phyloP scores from a whole-genome alignment of 2,113 vertebrate genomes.

The Silurus asotus region DNA sequence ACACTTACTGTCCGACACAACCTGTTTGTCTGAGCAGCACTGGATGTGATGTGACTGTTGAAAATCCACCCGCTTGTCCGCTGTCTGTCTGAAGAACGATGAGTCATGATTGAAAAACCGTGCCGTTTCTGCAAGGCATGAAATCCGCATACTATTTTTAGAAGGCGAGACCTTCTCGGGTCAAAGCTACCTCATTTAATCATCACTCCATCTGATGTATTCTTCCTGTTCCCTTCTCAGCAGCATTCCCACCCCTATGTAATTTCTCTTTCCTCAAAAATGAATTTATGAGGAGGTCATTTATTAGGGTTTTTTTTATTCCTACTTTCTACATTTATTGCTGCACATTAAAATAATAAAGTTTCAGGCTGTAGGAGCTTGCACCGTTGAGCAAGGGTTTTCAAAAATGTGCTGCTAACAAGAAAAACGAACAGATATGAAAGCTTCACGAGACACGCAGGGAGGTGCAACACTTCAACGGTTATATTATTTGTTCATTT shows the following conservation, averaged over 20 bases:
- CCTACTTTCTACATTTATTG: not conserved
- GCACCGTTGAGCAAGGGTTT: not conserved
- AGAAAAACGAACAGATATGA: not conserved
- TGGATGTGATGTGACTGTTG: slow-evolving; percentile 9
- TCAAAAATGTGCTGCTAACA: not conserved
- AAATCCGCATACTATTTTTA: slow-evolving; percentile 23
- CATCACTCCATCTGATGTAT: not conserved
- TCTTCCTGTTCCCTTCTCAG: not conserved
- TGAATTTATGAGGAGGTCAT: not conserved
- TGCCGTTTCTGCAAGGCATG: slow-evolving; percentile 18
- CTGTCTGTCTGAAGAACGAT: slow-evolving; percentile 15
- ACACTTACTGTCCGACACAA: slow-evolving; percentile 11
- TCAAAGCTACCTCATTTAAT: slow-evolving; percentile 25
- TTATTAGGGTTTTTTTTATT: not conserved
- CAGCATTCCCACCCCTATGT: not conserved
- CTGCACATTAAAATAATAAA: not conserved
- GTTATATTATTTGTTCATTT: not conserved
- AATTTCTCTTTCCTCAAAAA: not conserved
- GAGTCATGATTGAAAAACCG: slow-evolving; percentile 21
- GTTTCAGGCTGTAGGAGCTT: not conserved
- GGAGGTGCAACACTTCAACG: not conserved
- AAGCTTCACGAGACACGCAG: not conserved
- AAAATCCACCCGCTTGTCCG: slow-evolving; percentile 7
- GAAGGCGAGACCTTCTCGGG: slow-evolving; percentile 11
- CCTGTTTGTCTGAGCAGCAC: not conserved